Conservation (phyloP, 1,140 invertebrate genomes). For the Zaprionus taronus region DNA sequence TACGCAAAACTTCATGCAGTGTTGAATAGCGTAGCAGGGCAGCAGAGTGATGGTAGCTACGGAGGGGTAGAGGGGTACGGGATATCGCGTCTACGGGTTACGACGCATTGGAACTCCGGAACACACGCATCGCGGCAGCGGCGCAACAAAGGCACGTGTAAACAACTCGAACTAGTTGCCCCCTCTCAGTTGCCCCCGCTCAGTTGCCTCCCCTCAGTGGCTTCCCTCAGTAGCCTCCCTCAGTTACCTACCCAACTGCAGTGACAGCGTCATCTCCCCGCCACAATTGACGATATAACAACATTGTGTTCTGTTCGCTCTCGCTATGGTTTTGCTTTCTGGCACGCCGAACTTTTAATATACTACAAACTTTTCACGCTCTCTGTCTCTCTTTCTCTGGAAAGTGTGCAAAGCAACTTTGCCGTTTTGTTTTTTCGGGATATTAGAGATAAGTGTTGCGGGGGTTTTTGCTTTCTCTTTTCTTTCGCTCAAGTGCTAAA, state of each 20-base stretch:
- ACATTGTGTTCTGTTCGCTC: constrained; percentile 37
- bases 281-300: constrained; percentile 71
- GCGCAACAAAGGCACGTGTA: constrained; percentile 81
- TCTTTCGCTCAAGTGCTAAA: neutral
- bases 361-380: constrained; percentile 46
- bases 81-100: neutral
- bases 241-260: neutral
- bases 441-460: constrained; percentile 12
- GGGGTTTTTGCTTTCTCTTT: neutral
- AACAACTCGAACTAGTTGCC: constrained; percentile 69
- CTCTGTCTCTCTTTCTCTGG: no score
- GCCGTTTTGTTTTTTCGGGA: constrained; percentile 5
- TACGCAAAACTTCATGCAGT: constrained; percentile 80
- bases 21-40: constrained; percentile 18
- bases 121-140: constrained; percentile 75
- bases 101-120: constrained; percentile 36
- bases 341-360: constrained; percentile 60
- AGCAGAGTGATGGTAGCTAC: neutral
- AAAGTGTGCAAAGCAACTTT: neutral
- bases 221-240: neutral
- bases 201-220: neutral
- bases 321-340: constrained; percentile 30
- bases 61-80: neutral
- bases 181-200: neutral
- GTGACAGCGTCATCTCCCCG: constrained; percentile 32